Conservation (phyloP, 2,888 invertebrate genomes). For the Andrena dorsata region DNA sequence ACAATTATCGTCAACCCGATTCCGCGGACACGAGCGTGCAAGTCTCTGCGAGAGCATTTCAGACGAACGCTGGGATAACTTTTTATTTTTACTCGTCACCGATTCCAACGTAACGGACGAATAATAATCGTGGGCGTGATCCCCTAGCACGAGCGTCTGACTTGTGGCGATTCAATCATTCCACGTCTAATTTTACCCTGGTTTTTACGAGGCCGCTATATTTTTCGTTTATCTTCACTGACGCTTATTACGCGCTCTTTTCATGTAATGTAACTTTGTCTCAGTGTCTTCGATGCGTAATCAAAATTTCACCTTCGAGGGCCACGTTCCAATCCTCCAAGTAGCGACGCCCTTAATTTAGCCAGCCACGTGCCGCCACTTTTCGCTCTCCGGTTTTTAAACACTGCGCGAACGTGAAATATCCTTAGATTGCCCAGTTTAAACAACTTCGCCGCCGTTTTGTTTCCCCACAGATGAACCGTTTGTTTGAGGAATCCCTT, state of each 20-base stretch:
- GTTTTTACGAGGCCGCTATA: not conserved
- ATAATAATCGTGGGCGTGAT: not conserved
- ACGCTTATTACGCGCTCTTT: too few relatives aligned
- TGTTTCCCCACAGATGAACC: not conserved
- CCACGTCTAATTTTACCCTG: not conserved
- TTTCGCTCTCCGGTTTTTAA: too few relatives aligned
- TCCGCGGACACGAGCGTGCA: not conserved
- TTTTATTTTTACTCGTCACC: not conserved
- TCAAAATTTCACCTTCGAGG: too few relatives aligned
- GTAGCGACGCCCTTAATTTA: too few relatives aligned
- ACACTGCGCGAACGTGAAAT: too few relatives aligned
- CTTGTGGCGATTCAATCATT: not conserved
- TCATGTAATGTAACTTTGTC: too few relatives aligned
- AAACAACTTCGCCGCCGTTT: too few relatives aligned
- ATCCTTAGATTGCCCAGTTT: too few relatives aligned
- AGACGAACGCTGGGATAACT: not conserved
- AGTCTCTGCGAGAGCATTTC: not conserved
- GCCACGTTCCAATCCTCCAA: too few relatives aligned
- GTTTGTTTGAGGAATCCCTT: not conserved
- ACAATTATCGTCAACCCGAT: constrained; percentile 1
- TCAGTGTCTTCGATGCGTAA: too few relatives aligned
- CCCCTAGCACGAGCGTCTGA: not conserved
- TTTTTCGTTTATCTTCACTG: not conserved
- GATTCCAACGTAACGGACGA: not conserved
- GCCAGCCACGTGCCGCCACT: too few relatives aligned